A percentile compares a stretch with the other conserved stretches of the same genome.
These are phyloP conservation scores for Perca fluviatilis DNA, from an alignment of 2,113 vertebrate species.

Conservation along the genomic window DNA sequence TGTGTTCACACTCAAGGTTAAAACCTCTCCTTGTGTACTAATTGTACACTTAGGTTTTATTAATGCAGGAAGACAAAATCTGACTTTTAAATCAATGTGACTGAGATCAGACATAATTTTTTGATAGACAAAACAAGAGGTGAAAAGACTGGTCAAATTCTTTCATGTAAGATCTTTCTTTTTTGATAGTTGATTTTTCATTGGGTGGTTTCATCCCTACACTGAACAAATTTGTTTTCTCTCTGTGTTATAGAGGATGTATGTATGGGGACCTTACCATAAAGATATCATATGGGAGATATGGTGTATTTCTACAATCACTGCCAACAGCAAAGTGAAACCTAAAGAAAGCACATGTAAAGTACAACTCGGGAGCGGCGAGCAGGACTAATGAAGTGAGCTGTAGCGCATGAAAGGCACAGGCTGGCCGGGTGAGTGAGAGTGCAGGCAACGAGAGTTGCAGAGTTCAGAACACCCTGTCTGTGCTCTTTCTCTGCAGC, in stretches of 20 bases:
- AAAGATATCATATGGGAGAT: constrained; percentile 2
- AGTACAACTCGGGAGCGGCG: constrained; percentile 8
- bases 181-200: not conserved
- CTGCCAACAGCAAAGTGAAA: constrained; percentile 21
- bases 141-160: not conserved
- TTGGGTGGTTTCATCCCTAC: not conserved
- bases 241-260: not conserved
- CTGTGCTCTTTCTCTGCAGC: constrained; percentile 61
- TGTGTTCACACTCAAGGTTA: constrained; percentile 4
- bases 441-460: constrained; percentile 59
- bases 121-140: not conserved
- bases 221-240: not conserved
- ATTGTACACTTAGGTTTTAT: not conserved
- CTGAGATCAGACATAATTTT: not conserved
- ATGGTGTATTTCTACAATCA: constrained; percentile 18
- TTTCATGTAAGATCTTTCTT: not conserved
- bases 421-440: constrained; percentile 48
- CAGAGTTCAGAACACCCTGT: constrained; percentile 64
- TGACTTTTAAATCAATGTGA: not conserved
- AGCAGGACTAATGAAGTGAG: constrained; percentile 69
- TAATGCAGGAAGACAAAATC: not conserved
- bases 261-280: not conserved
- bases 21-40: not conserved
- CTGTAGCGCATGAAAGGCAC: constrained; percentile 55
- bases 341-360: constrained; percentile 27